Base-by-base conservation (phyloP, 2,797 vertebrate genomes). In the Echeneis naucrates region DNA sequence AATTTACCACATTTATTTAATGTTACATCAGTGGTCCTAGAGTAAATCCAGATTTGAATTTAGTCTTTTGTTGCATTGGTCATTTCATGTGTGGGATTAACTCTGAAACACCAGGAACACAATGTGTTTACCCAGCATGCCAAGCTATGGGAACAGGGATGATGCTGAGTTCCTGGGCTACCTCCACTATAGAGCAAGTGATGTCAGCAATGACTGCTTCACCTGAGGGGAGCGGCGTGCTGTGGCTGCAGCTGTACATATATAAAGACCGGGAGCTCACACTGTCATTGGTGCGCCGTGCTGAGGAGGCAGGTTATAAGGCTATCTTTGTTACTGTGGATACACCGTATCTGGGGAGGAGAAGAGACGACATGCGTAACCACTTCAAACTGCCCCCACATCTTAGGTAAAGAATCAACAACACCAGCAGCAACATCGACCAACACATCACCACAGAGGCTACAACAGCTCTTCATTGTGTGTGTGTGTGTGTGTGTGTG, bases 121-220 rank as follows among this genome's bases (percentile, higher is more conserved):
- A n/a, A n/a, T 54, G 19, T 59, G 8, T 81, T 27, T 78, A 59
- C 57, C 53, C 89, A 99, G 98, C 97, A 52, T 98, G 97, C 87
- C 81, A 63, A 32, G 91, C 95, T 0, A 14, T 90, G 72, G 96
- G 94, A 11, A 97, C 95, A 0, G 97, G 95, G 5, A 99, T 99
- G 98, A 98, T 98, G 97, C 89, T 99, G 83, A 99, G 98, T 63
- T 97, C 98, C 58, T 99, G 97, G 97, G 95, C 98, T 44, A 99
- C 98, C 5, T 96, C 96, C 17, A 96, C 95, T 3, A 95, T 99
- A 5, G 97, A 99, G 89, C 97, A 99, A 88, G 97, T 99, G 63
- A 95, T 95, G 0, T 92, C 93, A 50, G 95, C 95, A 0, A 85
- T 85, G 83, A 86, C 69, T 0, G 5, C 40, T 1, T 73, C 82